Base-by-base conservation (phyloP, 2,888 invertebrate genomes). In the Thysanoteuthis rhombus region DNA sequence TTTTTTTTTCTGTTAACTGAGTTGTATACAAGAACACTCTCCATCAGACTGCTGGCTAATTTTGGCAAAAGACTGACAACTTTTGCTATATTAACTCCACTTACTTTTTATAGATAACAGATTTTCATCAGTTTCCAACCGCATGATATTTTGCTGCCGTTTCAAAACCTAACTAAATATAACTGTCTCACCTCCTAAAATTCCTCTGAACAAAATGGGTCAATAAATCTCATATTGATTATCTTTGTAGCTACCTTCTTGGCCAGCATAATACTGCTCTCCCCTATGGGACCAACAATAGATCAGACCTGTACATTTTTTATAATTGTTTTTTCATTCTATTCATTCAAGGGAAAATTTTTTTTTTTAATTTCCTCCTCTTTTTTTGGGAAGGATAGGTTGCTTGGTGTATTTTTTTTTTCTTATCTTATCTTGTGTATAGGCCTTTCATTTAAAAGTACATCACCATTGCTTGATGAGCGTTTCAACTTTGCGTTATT, bases 151-250 rank as follows among this genome's bases (percentile, higher is more conserved):
- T 75, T n/a, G 75, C 5, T 75, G 2, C n/a, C 58, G 12, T 75
- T 75, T n/a, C 75, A 2, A 36, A 36, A 75, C 75, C n/a, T 36
- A 16, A 16, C 75, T 75, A 75, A 75, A 75, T 75, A 75, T 75
- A 75, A 75, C 75, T 52, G 25, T 52, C 52, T 52, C 52, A 52
- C 52, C 52, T n/a, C n/a, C 10, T n/a, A 75, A 75, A 75, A 16
- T 75, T 75, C 75, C 19, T 75, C 75, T 75, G 4, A n/a, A 4
- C 75, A 75, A 75, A n/a, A 75, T 75, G 75, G n/a, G 75, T n/a
- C 75, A 75, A 75, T 75, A 75, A 75, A 75, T 75, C 75, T 52
- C n/a, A n/a, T n/a, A 75, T 75, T 75, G 75, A 75, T 75, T 75
- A 52, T 52, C 75, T n/a, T 19, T 4, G 36, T n/a, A 16, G n/a